Base-by-base conservation (phyloP, 2,113 vertebrate species). In the Aphyosemion australe region DNA sequence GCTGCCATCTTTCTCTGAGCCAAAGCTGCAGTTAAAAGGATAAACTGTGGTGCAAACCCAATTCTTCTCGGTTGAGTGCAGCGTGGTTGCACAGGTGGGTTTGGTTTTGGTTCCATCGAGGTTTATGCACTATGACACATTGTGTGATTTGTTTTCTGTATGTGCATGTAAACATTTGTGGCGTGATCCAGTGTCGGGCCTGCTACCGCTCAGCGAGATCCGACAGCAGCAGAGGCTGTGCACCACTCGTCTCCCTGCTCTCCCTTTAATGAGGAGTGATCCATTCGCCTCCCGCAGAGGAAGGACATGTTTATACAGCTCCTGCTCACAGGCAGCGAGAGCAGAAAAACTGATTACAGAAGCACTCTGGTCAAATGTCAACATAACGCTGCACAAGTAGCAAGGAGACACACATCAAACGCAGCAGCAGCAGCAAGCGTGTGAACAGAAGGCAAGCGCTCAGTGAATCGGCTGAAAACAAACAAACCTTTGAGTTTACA, bases 241-340 rank as follows among this genome's bases (percentile, higher is more conserved):
- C 26, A 51, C 61, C 74, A 82, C 80, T 65, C 49, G 34, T 79
- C 80, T 81, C 59, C 52, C 70, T 58, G 56, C 73, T 55, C 80
- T 20, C 42, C 69, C 68, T 1, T 64, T 90, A 88, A 90, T 84
- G 76, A 88, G 81, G 86, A 90, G 79, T 81, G 84, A 91, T 91
- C 84, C 85, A 73, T 87, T 87, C 69, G 71, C 85, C 84, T 89
- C 82, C 84, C 55, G 59, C 50, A 65, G 88, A 86, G 86, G 78
- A 90, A 86, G 64, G 82, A 89, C 83, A 70, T 91, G 90, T 92
- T 91, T 91, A 89, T 86, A 87, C 84, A 90, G 87, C 83, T 90
- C 83, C 78, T 61, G 80, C 87, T 89, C 82, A 51, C 72, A 84
- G 87, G 84, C 83, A 88, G 83, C 57, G 34, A 77, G 82, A 75